A percentile compares a stretch with the other conserved stretches of the same genome.
These are phyloP conservation scores for Acanthochromis polyacanthus DNA, from an alignment of 2,113 vertebrate species.

Conservation along the genomic window DNA sequence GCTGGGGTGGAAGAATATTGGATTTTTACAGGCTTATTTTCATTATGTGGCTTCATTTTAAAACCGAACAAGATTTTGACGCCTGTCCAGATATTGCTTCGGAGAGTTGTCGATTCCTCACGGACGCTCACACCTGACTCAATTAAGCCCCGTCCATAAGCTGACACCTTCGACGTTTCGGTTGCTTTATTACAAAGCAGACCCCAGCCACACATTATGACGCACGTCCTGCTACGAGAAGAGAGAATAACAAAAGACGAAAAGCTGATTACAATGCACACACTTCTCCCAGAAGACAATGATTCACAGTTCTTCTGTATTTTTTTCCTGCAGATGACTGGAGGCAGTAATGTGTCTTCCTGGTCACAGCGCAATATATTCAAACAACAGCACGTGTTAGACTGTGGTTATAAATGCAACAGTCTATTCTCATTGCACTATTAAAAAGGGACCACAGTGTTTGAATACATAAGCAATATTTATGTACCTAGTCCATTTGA, in stretches of 20 bases:
- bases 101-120: neutral
- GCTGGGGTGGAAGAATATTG: neutral
- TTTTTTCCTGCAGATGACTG: too few relatives aligned
- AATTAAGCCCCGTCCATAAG: neutral
- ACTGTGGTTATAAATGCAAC: neutral
- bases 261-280: too few relatives aligned
- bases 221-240: neutral
- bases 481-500: slow-evolving; percentile 1
- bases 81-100: neutral
- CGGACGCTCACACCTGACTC: neutral
- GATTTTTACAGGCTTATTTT: slow-evolving; percentile 1
- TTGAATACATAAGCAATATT: slow-evolving; percentile 6
- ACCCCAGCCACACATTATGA: too few relatives aligned
- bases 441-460: neutral
- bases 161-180: neutral
- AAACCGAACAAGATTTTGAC: neutral
- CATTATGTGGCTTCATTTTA: neutral
- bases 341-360: neutral
- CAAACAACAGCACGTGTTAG: slow-evolving; percentile 3
- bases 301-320: neutral
- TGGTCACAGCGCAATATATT: slow-evolving; percentile 20
- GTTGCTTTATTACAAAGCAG: too few relatives aligned
- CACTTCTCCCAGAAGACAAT: too few relatives aligned
- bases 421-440: neutral
- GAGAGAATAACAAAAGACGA: too few relatives aligned